Percentiles rank a stretch among this genome's conserved stretches.
Conservation (phyloP, 2,113 vertebrate genomes). For the Panurus biarmicus region DNA sequence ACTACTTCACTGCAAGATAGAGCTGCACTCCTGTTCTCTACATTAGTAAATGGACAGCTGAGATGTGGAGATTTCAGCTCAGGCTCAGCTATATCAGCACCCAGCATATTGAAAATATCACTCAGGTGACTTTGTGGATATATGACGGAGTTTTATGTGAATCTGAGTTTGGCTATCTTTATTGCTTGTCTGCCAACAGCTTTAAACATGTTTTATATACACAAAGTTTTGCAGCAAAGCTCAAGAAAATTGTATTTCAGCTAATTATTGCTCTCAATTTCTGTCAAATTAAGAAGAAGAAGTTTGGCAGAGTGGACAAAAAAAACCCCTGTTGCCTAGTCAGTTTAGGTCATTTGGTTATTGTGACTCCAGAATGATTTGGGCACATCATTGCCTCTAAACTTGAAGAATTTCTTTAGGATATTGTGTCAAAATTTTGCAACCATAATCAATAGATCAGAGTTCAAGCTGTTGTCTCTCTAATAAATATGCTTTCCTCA, state of each 20-base stretch:
- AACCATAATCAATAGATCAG: neutral
- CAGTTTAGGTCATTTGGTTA: neutral
- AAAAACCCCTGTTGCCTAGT: fast-evolving
- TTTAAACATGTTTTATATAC: neutral
- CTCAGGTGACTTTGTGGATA: neutral
- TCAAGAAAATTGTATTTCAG: neutral
- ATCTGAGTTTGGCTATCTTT: neutral
- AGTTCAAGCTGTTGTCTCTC: neutral
- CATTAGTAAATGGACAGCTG: neutral
- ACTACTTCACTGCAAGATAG: neutral
- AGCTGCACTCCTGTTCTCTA: neutral
- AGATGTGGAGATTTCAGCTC: neutral
- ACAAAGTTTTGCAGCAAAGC: neutral
- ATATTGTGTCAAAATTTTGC: neutral
- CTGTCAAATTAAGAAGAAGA: neutral
- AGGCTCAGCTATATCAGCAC: neutral
- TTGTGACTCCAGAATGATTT: neutral
- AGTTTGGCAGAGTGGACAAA: neutral
- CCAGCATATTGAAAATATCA: neutral
- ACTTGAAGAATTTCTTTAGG: neutral
- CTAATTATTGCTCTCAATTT: neutral
- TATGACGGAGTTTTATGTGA: neutral
- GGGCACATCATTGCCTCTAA: neutral
- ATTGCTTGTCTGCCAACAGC: neutral
- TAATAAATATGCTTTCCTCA: neutral